Conservation (phyloP, 2,113 vertebrate species). For the Phycodurus eques region DNA sequence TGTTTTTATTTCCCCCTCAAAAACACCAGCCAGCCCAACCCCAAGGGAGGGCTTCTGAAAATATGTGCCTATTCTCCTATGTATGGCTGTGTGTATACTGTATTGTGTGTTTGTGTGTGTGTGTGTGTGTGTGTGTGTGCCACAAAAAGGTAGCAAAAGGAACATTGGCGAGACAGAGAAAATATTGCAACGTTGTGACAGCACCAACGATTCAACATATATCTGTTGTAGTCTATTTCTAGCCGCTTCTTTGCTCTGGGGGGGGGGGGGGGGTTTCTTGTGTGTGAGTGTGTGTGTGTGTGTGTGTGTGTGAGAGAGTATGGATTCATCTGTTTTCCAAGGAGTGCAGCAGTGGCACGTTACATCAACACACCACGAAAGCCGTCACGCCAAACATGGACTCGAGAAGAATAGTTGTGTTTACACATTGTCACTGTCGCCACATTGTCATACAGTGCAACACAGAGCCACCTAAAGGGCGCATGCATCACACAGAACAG, state of each 20-base stretch:
- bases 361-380: constrained; percentile 49
- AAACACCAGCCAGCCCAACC: constrained; percentile 54
- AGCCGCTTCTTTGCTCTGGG: constrained; percentile 14
- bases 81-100: constrained; percentile 2
- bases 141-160: constrained; percentile 32
- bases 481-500: constrained; percentile 1
- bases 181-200: constrained; percentile 33
- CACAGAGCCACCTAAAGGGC: constrained; percentile 19
- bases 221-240: constrained; percentile 48
- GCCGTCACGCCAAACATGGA: constrained; percentile 9
- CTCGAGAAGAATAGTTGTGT: constrained; percentile 10
- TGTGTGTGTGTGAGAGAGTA: not conserved
- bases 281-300: not conserved
- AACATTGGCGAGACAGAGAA: constrained; percentile 22
- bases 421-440: constrained; percentile 18
- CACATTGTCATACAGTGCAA: constrained; percentile 6
- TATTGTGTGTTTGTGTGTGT: not conserved
- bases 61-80: constrained; percentile 49
- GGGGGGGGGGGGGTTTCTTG: not conserved
- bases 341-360: constrained; percentile 54
- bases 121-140: constrained; percentile 11
- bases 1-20: constrained; percentile 27
- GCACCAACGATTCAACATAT: constrained; percentile 34
- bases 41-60: constrained; percentile 58
- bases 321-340: constrained; percentile 40